Percentiles rank a stretch among this genome's conserved stretches.
Evolutionary conservation across 2,797 vertebrate species (phyloP).

Genomic region (Urocyon cinereoargenteus): DNA sequence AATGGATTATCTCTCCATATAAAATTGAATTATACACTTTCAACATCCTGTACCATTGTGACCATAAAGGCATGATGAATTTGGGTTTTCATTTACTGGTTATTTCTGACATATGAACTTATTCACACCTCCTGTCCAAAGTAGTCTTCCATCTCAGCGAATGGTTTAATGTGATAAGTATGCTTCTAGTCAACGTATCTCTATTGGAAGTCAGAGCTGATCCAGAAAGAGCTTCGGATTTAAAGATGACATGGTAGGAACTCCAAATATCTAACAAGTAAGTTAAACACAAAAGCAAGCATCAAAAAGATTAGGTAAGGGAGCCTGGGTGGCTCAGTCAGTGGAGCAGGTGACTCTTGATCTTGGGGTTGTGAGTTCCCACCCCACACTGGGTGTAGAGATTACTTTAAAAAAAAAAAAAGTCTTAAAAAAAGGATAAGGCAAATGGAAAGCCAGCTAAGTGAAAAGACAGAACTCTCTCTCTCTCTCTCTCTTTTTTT

Average conservation of each 20-base stretch:
- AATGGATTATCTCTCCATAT: background rate
- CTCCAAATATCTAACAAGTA: constrained; percentile 48
- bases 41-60: background rate
- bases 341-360: background rate
- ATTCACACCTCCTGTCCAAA: background rate
- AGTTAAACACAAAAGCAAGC: constrained; percentile 6
- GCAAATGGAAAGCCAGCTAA: background rate
- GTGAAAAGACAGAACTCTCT: background rate
- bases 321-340: background rate
- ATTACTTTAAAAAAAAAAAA: background rate
- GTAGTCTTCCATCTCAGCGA: constrained; percentile 35
- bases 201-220: background rate
- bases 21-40: background rate
- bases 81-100: background rate
- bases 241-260: background rate
- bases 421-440: background rate
- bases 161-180: constrained; percentile 57
- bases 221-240: background rate
- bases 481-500: too few relatives aligned
- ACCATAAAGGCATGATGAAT: background rate
- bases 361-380: background rate
- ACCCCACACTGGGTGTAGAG: background rate
- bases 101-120: background rate
- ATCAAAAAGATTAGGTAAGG: background rate
- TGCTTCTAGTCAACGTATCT: constrained; percentile 33